These are phyloP conservation scores for Aphodius granarius DNA, from an alignment of 2,888 invertebrate genomes.

Conservation along the genomic window DNA sequence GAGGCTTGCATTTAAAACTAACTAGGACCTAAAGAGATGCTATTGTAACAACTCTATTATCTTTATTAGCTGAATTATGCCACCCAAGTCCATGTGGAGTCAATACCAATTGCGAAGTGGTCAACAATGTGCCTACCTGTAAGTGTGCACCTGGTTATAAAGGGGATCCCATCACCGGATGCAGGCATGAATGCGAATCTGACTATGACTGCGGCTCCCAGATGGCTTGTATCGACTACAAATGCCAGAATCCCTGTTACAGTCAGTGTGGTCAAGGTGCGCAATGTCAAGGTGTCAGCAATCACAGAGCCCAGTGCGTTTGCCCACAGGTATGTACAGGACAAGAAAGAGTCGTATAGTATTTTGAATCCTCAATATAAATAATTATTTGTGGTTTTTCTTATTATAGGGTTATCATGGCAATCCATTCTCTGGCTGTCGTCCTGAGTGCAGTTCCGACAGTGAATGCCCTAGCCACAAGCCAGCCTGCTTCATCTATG, in stretches of 20 bases:
- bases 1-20: not conserved
- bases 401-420: slow-evolving; percentile 71
- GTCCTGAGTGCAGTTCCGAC: slow-evolving; percentile 79
- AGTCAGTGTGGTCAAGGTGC: slow-evolving; percentile 76
- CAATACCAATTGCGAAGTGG: slow-evolving; percentile 80
- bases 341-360: too few relatives aligned
- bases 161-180: slow-evolving; percentile 77
- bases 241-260: slow-evolving; percentile 75
- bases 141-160: slow-evolving; percentile 75
- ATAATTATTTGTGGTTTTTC: slow-evolving; percentile 15
- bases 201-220: slow-evolving; percentile 73
- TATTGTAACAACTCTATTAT: too few relatives aligned
- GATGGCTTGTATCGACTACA: slow-evolving; percentile 73
- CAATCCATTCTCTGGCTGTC: slow-evolving; percentile 74
- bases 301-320: slow-evolving; percentile 76
- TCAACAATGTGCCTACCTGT: slow-evolving; percentile 76
- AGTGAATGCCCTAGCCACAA: slow-evolving; percentile 76
- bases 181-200: slow-evolving; percentile 80
- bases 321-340: slow-evolving; percentile 68
- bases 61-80: slow-evolving; percentile 86
- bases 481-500: slow-evolving; percentile 79
- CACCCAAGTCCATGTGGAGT: slow-evolving; percentile 80
- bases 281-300: slow-evolving; percentile 72
- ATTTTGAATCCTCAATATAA: not conserved
- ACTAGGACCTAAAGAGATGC: too few relatives aligned